phyloP scores from a whole-genome alignment of 2,888 invertebrate genomes.

The Dynastes hyllus region DNA sequence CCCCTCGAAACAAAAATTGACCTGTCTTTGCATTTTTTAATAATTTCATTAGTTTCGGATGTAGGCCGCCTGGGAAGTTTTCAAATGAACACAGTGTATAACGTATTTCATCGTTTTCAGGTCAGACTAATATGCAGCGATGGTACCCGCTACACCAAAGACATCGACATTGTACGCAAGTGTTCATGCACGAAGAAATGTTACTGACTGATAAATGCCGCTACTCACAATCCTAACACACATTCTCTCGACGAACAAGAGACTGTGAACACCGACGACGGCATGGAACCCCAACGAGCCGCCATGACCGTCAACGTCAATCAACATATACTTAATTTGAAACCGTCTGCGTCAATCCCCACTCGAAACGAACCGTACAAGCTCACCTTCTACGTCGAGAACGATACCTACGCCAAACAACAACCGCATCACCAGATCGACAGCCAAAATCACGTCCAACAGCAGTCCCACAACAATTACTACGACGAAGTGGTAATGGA shows the following conservation, averaged over 20 bases:
- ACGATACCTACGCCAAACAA: slow-evolving; percentile 58
- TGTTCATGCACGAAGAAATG: slow-evolving; percentile 97
- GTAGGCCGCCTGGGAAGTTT: no score
- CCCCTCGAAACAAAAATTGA: no score
- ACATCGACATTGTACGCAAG: slow-evolving; percentile 96
- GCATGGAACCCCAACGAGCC: slow-evolving; percentile 54
- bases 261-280: slow-evolving; percentile 50
- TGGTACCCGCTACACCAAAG: slow-evolving; percentile 95
- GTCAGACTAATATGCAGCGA: slow-evolving; percentile 93
- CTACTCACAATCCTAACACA: slow-evolving; percentile 72
- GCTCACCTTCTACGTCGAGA: slow-evolving; percentile 67
- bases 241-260: slow-evolving; percentile 51
- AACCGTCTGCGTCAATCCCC: slow-evolving; percentile 59
- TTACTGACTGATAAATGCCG: slow-evolving; percentile 81
- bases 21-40: no score
- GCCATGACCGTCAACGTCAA: slow-evolving; percentile 55
- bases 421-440: slow-evolving; percentile 38
- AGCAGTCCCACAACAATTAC: slow-evolving; percentile 59
- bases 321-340: slow-evolving; percentile 62
- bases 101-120: slow-evolving; percentile 69
- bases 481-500: slow-evolving; percentile 67
- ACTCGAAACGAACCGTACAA: slow-evolving; percentile 64
- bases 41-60: no score
- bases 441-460: slow-evolving; percentile 50
- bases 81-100: no score